Evolutionary conservation across 2,888 invertebrate genomes (phyloP), one percentile per base, ranked within the genome.

Genomic region (Chymomyza procnemis): DNA sequence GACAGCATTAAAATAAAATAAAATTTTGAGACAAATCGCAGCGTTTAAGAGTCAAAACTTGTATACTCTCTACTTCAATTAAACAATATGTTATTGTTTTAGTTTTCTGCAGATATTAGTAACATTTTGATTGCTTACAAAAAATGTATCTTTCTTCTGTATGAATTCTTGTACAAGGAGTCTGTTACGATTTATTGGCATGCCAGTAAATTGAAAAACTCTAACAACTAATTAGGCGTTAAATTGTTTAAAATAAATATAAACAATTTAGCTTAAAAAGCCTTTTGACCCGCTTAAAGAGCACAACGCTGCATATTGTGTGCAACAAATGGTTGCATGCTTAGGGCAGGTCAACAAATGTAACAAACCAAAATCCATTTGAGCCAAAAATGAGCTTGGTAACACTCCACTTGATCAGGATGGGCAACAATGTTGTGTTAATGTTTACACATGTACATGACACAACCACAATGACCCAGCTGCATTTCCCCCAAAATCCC

Each of bases 301-400:
- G 57, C 16, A 48, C 69, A 61, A 62, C 61, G 52, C 22, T 55
- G 61, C 19, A 58, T 63, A 63, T 21, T 66, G 75, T 65, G 74
- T 85, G 86, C 83, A 87, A 83, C 83, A 87, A 85, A 80, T 87
- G 83, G 87, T 80, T 86, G 85, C 81, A 83, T 59, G 73, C 65
- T 67, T 67, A 67, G n/a, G n/a, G 67, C 48, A 14, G 34, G 34
- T 12, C 22, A 54, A 54, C 54, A 50, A 61, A 61, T 9, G 26
- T 22, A 48, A 26, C 4, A 9, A 48, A 16, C 54, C 61, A 47
- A 16, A 12, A 18, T 14, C 30, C 41, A 18, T 47, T 46, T 9
- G 21, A 47, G 14, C 41, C 30, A 50, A 50, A 16, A 5, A 50
- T 4, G 50, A 50, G 19, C n/a, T n/a, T 52, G 2, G 34, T 54